Evolutionary conservation across 2,888 invertebrate species (phyloP).

Genomic region (Magallana nippona): DNA sequence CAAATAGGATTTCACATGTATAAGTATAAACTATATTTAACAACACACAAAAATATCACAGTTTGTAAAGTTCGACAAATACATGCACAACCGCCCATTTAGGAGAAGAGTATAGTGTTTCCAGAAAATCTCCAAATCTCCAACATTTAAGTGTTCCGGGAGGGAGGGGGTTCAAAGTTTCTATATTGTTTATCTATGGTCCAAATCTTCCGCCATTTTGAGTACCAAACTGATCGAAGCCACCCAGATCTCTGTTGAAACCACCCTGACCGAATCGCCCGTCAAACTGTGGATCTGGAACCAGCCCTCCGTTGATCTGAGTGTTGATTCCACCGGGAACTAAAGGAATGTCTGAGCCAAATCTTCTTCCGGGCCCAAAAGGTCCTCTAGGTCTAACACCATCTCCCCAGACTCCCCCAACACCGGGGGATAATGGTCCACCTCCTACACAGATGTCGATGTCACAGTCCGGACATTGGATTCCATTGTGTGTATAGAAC

Average conservation of each 20-base stretch:
- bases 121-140: not conserved
- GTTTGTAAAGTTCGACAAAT: not conserved
- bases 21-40: not conserved
- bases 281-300: not conserved
- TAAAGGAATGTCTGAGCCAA: not conserved
- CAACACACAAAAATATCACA: not conserved
- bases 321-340: not conserved
- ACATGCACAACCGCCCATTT: not conserved
- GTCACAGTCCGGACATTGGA: conserved; percentile 39
- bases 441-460: conserved; percentile 31
- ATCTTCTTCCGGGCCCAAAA: not conserved
- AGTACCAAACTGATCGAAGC: not conserved
- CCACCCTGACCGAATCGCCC: not conserved
- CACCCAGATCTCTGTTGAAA: not conserved
- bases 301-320: not conserved
- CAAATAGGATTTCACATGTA: conserved; percentile 4
- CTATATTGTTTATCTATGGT: not conserved
- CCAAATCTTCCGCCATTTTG: conserved; percentile 3
- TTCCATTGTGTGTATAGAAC: conserved; percentile 30
- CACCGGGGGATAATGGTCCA: not conserved
- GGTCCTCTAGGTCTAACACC: not conserved
- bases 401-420: not conserved
- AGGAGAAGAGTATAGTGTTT: not conserved
- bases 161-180: not conserved
- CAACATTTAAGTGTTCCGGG: not conserved